Percentiles rank a stretch among this genome's conserved stretches.
Conservation (phyloP, 1,140 invertebrate species). For the Anastrepha ludens region DNA sequence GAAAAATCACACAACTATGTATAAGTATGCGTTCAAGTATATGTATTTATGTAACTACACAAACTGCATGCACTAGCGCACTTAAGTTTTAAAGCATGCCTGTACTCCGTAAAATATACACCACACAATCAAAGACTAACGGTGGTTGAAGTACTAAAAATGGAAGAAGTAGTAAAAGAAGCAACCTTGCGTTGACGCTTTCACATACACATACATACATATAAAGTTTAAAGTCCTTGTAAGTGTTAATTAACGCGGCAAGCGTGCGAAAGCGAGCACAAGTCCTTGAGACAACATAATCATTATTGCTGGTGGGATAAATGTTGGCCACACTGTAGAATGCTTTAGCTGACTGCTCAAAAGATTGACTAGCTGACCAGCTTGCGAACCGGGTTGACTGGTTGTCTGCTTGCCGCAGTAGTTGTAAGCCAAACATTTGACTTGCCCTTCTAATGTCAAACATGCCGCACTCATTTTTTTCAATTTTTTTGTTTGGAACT, state of each 20-base stretch:
- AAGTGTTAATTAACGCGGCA: constrained; percentile 48
- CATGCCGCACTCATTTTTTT: neutral
- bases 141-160: neutral
- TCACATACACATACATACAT: neutral
- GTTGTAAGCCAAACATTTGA: neutral
- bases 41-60: neutral
- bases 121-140: constrained; percentile 32
- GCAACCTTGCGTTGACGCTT: neutral
- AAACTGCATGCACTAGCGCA: neutral
- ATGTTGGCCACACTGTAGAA: neutral
- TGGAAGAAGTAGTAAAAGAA: neutral
- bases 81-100: constrained; percentile 27
- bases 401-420: neutral
- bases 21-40: neutral
- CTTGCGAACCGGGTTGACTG: neutral
- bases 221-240: constrained; percentile 37
- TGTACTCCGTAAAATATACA: constrained; percentile 12
- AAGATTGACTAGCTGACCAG: constrained; percentile 5
- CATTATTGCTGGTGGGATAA: constrained; percentile 16
- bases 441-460: neutral
- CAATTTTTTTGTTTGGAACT: neutral
- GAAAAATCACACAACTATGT: no score
- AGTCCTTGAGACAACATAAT: constrained; percentile 47
- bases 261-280: constrained; percentile 48
- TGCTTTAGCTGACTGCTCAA: neutral